Evolutionary conservation across 1,140 invertebrate genomes (phyloP), one percentile per base, ranked within the genome.

Genomic region (Melipona quadrifasciata): DNA sequence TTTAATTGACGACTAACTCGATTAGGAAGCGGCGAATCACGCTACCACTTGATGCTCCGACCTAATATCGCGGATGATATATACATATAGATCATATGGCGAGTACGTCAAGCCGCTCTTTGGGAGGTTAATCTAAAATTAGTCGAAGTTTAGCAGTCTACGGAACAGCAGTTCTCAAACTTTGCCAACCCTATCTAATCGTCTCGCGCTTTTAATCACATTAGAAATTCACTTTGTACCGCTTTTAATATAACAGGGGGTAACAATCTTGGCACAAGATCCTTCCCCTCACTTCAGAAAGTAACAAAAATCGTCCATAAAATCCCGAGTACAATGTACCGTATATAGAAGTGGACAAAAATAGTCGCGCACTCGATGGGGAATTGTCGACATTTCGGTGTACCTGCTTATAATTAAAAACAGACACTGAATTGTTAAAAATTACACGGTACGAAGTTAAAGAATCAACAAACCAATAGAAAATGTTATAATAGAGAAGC

Each of bases 11-110:
- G 27, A 47, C 21, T 39, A 34, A 80, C 39, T 57, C 3, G 47
- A 80, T 72, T 47, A 39, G 31, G 19, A 70, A 80, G 67, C 34
- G 8, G 31, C 24, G 67, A 71, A 80, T 80, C 67, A 79, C 51
- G 64, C 51, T 24, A 70, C 64, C 64, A 71, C 78, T 80, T 80
- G 78, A 72, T 71, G 67, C 67, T 71, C n/a, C 39, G 47, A 27
- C 12, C 21, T 53, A 67, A 79, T 79, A 68, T 55, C 53, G 24
- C 11, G 34, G n/a, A 58, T 58, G 67, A 58, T 58, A 16, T 58
- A 16, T 80, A 73, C 17, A 12, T 14, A 71, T 55, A 55, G 51
- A 39, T 55, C 51, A 14, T 21, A 24, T 31, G 27, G 47, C 47
- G 11, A n/a, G 61, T 47, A 67, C 47, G 75, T 53, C n/a, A 47